Percentiles rank a stretch among this genome's conserved stretches.
Evolutionary conservation across 2,888 invertebrate species (phyloP).

Genomic region (Fragum whitleyi): DNA sequence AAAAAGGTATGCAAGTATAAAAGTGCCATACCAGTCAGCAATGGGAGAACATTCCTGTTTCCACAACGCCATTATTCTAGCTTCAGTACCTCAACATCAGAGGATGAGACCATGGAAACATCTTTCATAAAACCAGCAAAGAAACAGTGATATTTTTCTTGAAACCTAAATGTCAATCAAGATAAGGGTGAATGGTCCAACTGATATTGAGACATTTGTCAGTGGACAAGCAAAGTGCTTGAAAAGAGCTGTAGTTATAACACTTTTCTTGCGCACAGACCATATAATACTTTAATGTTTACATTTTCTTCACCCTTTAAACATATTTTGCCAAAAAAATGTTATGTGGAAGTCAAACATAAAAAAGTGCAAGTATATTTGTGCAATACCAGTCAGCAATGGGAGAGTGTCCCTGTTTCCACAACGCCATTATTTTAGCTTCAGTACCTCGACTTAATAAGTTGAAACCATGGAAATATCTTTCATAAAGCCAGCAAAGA

Average conservation of each 20-base stretch:
- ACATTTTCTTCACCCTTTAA: no score
- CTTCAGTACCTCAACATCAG: slow-evolving; percentile 46
- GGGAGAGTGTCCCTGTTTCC: slow-evolving; percentile 46
- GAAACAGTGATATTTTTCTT: no score
- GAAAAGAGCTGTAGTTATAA: no score
- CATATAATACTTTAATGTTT: no score
- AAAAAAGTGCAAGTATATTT: slow-evolving; percentile 43
- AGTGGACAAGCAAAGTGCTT: no score
- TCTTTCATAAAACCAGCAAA: slow-evolving; percentile 32
- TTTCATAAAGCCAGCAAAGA: slow-evolving; percentile 26
- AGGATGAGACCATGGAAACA: slow-evolving; percentile 40
- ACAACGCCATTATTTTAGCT: slow-evolving; percentile 39
- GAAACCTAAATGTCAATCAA: no score
- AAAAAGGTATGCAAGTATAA: no score
- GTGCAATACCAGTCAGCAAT: slow-evolving; percentile 35
- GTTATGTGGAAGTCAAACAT: slow-evolving; percentile 46
- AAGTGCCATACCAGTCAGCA: slow-evolving; percentile 33
- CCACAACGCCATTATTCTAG: slow-evolving; percentile 39
- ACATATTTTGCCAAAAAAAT: slow-evolving; percentile 69
- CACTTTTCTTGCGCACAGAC: no score
- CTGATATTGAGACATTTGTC: no score
- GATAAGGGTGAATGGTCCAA: no score
- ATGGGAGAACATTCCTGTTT: slow-evolving; percentile 49
- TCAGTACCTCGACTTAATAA: slow-evolving; percentile 44
- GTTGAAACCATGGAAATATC: slow-evolving; percentile 41